A percentile compares a stretch with the other conserved stretches of the same genome.
These are phyloP conservation scores for Philhelius pedissequus DNA, from an alignment of 2,888 invertebrate species.

Conservation along the genomic window DNA sequence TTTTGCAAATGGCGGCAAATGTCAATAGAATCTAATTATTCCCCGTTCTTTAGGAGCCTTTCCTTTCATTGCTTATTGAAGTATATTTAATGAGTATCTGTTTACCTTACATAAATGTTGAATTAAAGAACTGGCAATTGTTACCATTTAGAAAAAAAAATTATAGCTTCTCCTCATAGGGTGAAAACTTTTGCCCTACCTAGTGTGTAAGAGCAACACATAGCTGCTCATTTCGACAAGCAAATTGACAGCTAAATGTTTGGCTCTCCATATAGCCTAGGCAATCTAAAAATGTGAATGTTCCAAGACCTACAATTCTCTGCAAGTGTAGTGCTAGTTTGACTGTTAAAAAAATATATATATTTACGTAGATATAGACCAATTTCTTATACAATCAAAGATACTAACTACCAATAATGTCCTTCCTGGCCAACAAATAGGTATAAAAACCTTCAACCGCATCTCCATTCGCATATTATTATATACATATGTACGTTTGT, in stretches of 20 bases:
- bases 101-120: no score
- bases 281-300: slow-evolving; percentile 47
- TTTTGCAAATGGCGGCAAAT: no score
- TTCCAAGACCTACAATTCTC: slow-evolving; percentile 9
- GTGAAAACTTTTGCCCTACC: no score
- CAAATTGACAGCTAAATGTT: slow-evolving; percentile 21
- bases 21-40: no score
- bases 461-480: slow-evolving; percentile 34
- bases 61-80: no score
- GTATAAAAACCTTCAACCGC: slow-evolving; percentile 26
- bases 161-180: no score
- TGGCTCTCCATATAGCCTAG: neutral
- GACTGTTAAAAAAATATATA: slow-evolving; percentile 7
- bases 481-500: neutral
- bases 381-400: neutral
- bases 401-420: slow-evolving; percentile 56
- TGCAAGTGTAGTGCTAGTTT: neutral
- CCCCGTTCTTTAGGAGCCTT: no score
- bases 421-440: slow-evolving; percentile 20
- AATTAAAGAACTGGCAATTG: no score
- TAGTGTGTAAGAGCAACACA: no score
- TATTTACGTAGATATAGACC: neutral
- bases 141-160: no score
- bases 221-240: neutral
- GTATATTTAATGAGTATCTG: no score